Percentiles rank a stretch among this genome's conserved stretches.
Conservation (phyloP, 2,113 vertebrate species). For the Miniopterus natalensis region DNA sequence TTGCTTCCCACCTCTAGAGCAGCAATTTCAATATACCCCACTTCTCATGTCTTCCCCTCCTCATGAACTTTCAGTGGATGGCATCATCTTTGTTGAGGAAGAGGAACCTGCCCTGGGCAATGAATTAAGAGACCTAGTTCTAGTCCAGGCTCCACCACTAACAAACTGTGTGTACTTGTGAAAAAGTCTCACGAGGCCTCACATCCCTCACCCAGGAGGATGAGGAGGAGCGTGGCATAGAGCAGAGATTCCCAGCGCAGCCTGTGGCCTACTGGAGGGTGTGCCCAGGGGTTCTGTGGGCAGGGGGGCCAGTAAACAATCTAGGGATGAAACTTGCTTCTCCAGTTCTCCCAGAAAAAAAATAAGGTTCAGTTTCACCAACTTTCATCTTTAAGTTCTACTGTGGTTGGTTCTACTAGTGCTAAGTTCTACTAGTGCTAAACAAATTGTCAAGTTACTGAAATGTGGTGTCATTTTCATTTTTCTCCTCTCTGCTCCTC, state of each 20-base stretch:
- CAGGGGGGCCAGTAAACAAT: not conserved
- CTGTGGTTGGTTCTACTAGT: not conserved
- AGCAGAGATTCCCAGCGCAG: not conserved
- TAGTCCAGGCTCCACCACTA: not conserved
- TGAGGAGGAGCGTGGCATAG: too few species aligned
- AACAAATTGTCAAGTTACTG: not conserved
- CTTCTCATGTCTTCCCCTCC: not conserved
- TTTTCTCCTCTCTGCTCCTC: not conserved
- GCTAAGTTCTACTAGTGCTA: not conserved
- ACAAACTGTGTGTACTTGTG: not conserved
- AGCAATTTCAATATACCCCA: not conserved
- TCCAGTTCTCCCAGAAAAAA: constrained; percentile 23
- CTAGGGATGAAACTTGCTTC: not conserved
- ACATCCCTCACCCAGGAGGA: not conserved
- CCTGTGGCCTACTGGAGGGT: not conserved
- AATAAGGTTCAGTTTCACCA: not conserved
- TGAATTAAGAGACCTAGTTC: not conserved
- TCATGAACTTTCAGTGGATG: not conserved
- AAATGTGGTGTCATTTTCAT: constrained; percentile 20
- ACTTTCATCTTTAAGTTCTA: not conserved
- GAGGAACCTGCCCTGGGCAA: not conserved
- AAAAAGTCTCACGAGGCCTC: not conserved
- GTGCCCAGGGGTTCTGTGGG: not conserved
- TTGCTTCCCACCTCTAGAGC: not conserved
- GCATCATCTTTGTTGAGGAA: not conserved